A percentile compares a stretch with the other conserved stretches of the same genome.
phyloP scores from a whole-genome alignment of 2,113 vertebrate species.

The Cyprinus carpio region DNA sequence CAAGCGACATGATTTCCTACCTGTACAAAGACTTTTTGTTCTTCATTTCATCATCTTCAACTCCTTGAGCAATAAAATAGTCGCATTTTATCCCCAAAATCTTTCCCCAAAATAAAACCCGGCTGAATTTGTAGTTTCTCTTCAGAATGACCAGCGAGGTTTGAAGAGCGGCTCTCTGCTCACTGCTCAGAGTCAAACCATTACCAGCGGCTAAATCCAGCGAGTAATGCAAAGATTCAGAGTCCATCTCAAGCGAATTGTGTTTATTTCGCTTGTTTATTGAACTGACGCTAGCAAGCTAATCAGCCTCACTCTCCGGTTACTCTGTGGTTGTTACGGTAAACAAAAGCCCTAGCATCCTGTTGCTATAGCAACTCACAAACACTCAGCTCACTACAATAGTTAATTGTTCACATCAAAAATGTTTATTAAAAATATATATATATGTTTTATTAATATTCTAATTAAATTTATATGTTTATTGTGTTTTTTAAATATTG shows the following conservation, averaged over 20 bases:
- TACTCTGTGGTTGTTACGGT: constrained; percentile 48
- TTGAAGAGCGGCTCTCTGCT: constrained; percentile 80
- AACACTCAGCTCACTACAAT: too few relatives aligned
- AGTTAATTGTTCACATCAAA: too few relatives aligned
- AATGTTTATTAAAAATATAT: too few relatives aligned
- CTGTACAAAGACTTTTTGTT: constrained; percentile 85
- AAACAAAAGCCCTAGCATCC: constrained; percentile 54
- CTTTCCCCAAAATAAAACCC: constrained; percentile 90
- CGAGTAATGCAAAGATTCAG: constrained; percentile 68
- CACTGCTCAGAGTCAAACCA: constrained; percentile 79
- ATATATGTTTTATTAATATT: too few relatives aligned
- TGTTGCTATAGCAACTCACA: too few relatives aligned
- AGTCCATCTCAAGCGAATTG: constrained; percentile 78
- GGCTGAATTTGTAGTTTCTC: constrained; percentile 83
- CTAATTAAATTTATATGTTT: too few relatives aligned
- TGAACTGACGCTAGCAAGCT: not conserved
- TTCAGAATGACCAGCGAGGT: constrained; percentile 81
- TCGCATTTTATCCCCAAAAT: constrained; percentile 80
- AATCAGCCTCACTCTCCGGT: not conserved
- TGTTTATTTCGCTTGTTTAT: not conserved
- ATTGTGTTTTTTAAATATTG: too few relatives aligned
- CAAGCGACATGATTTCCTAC: constrained; percentile 62
- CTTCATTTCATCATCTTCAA: constrained; percentile 79
- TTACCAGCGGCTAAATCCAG: constrained; percentile 79
- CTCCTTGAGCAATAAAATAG: constrained; percentile 88